phyloP scores from a whole-genome alignment of 2,797 vertebrate species.

The Coluber constrictor region DNA sequence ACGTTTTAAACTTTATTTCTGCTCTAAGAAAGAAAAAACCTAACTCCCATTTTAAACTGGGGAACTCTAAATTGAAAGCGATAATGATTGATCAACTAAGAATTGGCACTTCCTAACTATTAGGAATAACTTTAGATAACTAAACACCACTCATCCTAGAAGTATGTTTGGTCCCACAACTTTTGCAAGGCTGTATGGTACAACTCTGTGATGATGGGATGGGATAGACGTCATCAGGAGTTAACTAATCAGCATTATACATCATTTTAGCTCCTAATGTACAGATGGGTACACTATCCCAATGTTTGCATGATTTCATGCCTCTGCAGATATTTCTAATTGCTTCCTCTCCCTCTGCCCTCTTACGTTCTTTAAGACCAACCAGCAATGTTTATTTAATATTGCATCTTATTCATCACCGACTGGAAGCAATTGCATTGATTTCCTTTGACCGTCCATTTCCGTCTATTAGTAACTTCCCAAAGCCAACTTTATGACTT shows the following conservation, averaged over 20 bases:
- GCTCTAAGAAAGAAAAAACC: not conserved
- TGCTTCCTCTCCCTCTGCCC: not conserved
- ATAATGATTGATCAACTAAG: not conserved
- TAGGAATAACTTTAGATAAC: not conserved
- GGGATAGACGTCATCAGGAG: conserved; percentile 10
- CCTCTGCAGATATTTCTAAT: not conserved
- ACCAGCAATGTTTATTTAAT: not conserved
- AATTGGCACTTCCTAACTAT: not conserved
- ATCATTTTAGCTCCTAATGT: not conserved
- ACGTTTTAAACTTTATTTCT: not conserved
- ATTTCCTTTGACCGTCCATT: not conserved
- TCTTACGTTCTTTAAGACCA: not conserved
- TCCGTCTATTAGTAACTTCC: not conserved
- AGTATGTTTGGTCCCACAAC: not conserved
- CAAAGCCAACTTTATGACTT: not conserved
- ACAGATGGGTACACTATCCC: too few species aligned
- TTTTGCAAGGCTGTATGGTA: conserved; percentile 28
- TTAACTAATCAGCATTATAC: conserved; percentile 2
- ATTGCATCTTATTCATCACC: not conserved
- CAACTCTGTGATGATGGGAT: conserved; percentile 19
- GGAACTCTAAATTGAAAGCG: not conserved
- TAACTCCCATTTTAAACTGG: not conserved
- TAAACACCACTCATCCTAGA: too few species aligned
- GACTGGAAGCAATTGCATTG: not conserved
- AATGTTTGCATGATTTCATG: not conserved